Percentiles rank a stretch among this genome's conserved stretches.
These are phyloP conservation scores for Sylvilagus bachmani DNA, from an alignment of 2,113 vertebrate species.

Conservation along the genomic window DNA sequence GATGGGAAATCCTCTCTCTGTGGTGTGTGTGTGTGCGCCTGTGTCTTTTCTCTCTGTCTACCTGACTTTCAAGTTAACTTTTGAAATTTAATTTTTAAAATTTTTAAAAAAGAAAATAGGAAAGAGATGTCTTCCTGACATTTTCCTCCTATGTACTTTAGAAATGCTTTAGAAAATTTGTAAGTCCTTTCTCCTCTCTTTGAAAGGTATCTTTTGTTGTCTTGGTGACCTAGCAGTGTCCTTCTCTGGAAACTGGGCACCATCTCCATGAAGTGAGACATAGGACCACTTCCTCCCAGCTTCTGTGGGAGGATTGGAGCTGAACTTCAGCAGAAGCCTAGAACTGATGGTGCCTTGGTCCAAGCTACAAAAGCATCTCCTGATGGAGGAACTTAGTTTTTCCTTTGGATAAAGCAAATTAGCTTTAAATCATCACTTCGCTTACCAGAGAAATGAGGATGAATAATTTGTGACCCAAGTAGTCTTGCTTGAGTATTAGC, in stretches of 20 bases:
- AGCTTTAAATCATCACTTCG: background rate
- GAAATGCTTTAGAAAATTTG: background rate
- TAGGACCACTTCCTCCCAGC: background rate
- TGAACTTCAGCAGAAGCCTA: background rate
- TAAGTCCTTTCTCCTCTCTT: background rate
- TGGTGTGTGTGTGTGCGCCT: too few species aligned
- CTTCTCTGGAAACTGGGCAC: background rate
- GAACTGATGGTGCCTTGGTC: background rate
- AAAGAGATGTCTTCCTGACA: background rate
- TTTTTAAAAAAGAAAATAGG: too few species aligned
- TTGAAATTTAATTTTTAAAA: too few species aligned
- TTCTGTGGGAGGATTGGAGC: background rate
- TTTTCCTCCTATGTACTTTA: background rate
- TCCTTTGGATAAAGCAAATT: conserved; percentile 1
- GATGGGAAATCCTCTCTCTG: too few species aligned
- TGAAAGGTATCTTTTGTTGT: background rate
- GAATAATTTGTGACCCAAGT: background rate
- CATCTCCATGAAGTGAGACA: background rate
- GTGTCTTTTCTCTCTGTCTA: too few species aligned
- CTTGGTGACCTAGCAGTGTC: background rate
- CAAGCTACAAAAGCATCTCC: background rate
- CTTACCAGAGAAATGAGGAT: background rate
- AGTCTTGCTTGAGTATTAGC: background rate
- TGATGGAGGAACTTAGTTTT: background rate
- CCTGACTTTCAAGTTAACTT: too few species aligned